Evolutionary conservation across 2,113 vertebrate genomes (phyloP).

Genomic region (Arizona elegans): DNA sequence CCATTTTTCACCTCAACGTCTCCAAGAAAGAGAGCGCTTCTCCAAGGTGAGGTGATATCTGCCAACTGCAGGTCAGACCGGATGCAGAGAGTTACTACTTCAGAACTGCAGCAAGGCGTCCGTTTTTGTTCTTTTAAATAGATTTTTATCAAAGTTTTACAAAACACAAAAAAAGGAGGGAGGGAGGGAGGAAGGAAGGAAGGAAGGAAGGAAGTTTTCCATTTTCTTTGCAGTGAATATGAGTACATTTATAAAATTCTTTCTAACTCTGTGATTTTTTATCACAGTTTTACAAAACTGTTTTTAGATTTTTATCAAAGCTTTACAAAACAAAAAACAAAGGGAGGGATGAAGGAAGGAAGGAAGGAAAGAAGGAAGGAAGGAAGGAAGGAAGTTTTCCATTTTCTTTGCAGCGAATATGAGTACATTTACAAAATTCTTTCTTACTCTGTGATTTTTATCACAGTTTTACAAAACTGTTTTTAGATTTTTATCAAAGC

Average conservation of each 20-base stretch:
- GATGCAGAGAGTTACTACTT: too few species aligned
- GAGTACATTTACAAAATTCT: not conserved
- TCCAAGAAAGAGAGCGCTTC: conserved; percentile 81
- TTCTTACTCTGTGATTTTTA: not conserved
- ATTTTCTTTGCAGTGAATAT: not conserved
- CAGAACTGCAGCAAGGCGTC: not conserved
- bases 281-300: too few species aligned
- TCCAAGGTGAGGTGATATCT: conserved; percentile 65
- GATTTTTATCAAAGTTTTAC: not conserved
- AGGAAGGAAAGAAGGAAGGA: not conserved
- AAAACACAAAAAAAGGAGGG: too few species aligned
- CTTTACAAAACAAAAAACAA: not conserved
- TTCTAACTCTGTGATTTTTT: not conserved
- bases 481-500: not conserved
- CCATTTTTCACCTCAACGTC: conserved; percentile 84
- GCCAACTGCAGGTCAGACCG: not conserved
- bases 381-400: not conserved
- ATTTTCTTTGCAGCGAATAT: not conserved
- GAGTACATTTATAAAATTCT: not conserved
- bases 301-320: not conserved
- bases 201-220: not conserved
- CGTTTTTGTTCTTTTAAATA: too few species aligned
- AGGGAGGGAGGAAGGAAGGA: not conserved
- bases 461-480: too few species aligned
- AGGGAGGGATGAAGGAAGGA: not conserved